Percentiles rank a stretch among this genome's conserved stretches.
Conservation (phyloP, 2,113 vertebrate species). For the Phyllopteryx taeniolatus region DNA sequence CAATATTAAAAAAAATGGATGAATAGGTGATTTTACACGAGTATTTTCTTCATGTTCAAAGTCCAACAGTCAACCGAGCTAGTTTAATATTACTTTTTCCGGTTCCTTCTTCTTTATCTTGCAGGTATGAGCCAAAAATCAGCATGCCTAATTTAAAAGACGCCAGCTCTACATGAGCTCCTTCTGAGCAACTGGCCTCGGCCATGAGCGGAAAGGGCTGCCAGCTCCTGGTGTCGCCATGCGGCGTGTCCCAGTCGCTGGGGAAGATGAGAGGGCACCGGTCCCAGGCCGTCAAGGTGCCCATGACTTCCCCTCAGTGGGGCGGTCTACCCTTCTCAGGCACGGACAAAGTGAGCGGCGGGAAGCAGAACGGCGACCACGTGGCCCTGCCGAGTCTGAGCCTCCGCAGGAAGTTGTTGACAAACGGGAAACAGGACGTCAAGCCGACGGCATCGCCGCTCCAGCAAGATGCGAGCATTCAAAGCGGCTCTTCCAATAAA, state of each 20-base stretch:
- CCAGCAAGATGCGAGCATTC: slow-evolving; percentile 15
- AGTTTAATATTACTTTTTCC: slow-evolving; percentile 3
- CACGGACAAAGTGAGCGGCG: slow-evolving; percentile 14
- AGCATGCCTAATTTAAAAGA: neutral
- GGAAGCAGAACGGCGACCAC: slow-evolving; percentile 34
- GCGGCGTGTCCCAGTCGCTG: slow-evolving; percentile 56
- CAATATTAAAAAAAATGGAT: neutral
- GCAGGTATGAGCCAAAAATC: neutral
- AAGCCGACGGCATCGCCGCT: slow-evolving; percentile 25
- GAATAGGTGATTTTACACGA: neutral
- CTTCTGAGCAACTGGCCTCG: neutral
- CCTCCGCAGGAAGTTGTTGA: slow-evolving; percentile 68
- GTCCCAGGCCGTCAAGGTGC: slow-evolving; percentile 61
- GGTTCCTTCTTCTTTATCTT: neutral
- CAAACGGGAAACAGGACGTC: slow-evolving; percentile 54
- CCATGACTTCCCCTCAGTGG: slow-evolving; percentile 34
- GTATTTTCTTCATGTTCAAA: neutral
- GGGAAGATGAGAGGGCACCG: slow-evolving; percentile 64
- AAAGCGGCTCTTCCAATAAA: neutral
- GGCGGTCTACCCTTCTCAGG: slow-evolving; percentile 13
- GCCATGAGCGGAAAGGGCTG: slow-evolving; percentile 73
- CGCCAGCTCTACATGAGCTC: neutral
- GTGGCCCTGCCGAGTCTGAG: slow-evolving; percentile 60
- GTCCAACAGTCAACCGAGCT: neutral
- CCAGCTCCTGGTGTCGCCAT: slow-evolving; percentile 71